Base-by-base conservation (phyloP, 1,140 invertebrate genomes). In the Calliphora vicina region DNA sequence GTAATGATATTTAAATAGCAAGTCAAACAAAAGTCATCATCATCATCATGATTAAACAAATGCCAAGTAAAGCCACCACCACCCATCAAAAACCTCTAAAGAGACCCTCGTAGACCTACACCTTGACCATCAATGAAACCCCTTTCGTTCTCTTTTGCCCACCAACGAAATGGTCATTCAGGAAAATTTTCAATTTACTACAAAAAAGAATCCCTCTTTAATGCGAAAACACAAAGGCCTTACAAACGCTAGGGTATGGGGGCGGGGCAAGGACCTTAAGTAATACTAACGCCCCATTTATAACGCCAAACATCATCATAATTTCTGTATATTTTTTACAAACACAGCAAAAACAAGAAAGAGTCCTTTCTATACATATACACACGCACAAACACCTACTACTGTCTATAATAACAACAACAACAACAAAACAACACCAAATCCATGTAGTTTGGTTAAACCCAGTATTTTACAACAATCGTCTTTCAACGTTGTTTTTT, bases 291-390 rank as follows among this genome's bases (percentile, higher is more conserved):
- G 61, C 61, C 61, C 61, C 20, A 67, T 67, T 67, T 67, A 23
- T 67, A 67, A 67, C 61, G 20, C n/a, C 61, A 57, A 57, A 57
- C n/a, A 57, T 57, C 61, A 67, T 67, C n/a, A 67, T 67, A 23
- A 23, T 23, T 2, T 23, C n/a, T 67, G n/a, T 67, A 23, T 67
- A 23, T 57, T 57, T 61, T 61, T n/a, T 61, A 35, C 8, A 35
- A 35, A 35, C 29, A 35, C 29, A 35, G 29, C 29, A 35, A 35
- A 35, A 35, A 35, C 29, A 35, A 35, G 8, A 35, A 35, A 35
- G n/a, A 35, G 29, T 35, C 29, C 29, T 61, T 61, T 61, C 3
- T 67, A 8, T 67, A 17, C 61, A 61, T 9, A 67, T 1, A 67
- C 20, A 67, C 20, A 23, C 61, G 2, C 20, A 67, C n/a, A 67